Percentiles rank a stretch among this genome's conserved stretches.
phyloP scores from a whole-genome alignment of 2,797 vertebrate genomes.

The Malacoraja senta region DNA sequence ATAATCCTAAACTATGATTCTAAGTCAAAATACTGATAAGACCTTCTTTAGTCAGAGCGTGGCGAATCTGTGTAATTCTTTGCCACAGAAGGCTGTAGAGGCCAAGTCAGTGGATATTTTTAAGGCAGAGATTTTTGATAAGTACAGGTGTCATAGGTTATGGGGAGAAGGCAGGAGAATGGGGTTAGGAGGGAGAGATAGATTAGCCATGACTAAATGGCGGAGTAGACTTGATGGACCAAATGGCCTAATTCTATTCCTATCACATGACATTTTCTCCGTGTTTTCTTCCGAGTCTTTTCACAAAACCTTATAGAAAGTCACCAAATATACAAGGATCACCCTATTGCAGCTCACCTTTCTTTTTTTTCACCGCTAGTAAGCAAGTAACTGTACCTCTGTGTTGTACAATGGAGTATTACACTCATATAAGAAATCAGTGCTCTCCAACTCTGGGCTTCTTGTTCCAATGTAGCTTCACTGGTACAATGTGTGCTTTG shows the following conservation, averaged over 20 bases:
- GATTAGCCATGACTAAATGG: too few relatives aligned
- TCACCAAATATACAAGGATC: not conserved
- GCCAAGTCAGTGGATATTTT: too few relatives aligned
- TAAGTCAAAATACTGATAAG: not conserved
- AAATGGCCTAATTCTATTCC: too few relatives aligned
- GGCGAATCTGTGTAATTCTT: too few relatives aligned
- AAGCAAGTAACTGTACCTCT: not conserved
- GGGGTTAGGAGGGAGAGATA: too few relatives aligned
- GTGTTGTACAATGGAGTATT: not conserved
- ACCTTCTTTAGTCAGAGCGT: too few relatives aligned
- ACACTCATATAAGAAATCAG: not conserved
- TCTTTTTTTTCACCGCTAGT: not conserved
- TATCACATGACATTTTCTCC: not conserved
- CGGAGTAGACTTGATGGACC: too few relatives aligned
- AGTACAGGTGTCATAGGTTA: too few relatives aligned
- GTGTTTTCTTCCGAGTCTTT: not conserved
- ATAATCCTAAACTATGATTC: not conserved
- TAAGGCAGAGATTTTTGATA: too few relatives aligned
- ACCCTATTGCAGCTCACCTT: not conserved
- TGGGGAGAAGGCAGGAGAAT: too few relatives aligned
- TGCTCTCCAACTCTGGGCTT: not conserved
- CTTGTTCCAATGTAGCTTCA: not conserved
- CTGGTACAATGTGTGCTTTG: too few relatives aligned
- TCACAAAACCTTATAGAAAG: not conserved
- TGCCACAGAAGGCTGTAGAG: too few relatives aligned